Evolutionary conservation across 2,113 vertebrate species (phyloP).

Genomic region (Gallinago media): DNA sequence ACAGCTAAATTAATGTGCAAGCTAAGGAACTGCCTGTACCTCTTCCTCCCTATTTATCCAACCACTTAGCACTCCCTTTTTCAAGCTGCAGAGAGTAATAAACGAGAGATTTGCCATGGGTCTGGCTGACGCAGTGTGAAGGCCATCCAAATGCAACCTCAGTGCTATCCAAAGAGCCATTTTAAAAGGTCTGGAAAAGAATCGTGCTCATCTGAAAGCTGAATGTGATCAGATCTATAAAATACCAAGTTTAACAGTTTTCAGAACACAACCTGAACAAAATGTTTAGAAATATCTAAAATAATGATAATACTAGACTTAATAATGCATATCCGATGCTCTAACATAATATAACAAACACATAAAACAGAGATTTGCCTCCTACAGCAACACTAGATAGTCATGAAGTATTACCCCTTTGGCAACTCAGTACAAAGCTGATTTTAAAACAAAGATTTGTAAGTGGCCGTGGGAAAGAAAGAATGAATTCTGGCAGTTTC

Average conservation of each 20-base stretch:
- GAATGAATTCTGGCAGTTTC: neutral
- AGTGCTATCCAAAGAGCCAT: conserved; percentile 12
- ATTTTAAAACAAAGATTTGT: neutral
- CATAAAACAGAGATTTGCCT: neutral
- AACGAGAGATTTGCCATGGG: conserved; percentile 30
- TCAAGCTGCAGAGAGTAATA: conserved; percentile 29
- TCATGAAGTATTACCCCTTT: neutral
- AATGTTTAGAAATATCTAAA: neutral
- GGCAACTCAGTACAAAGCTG: neutral
- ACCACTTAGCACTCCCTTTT: conserved; percentile 16
- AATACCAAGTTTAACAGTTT: neutral
- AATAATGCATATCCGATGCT: neutral
- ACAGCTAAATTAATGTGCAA: conserved; percentile 45
- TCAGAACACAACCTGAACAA: neutral
- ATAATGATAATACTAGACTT: neutral
- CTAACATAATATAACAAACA: neutral
- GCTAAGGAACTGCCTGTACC: conserved; percentile 26
- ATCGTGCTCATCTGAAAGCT: neutral
- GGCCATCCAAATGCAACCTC: neutral
- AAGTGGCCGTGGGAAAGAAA: neutral
- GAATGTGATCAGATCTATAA: neutral
- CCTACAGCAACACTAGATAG: neutral
- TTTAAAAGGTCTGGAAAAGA: conserved; percentile 19
- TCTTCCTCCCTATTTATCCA: conserved; percentile 17
- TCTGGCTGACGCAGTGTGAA: conserved; percentile 13